These are phyloP conservation scores for Periparus ater DNA, from an alignment of 2,797 vertebrate genomes.

Conservation along the genomic window DNA sequence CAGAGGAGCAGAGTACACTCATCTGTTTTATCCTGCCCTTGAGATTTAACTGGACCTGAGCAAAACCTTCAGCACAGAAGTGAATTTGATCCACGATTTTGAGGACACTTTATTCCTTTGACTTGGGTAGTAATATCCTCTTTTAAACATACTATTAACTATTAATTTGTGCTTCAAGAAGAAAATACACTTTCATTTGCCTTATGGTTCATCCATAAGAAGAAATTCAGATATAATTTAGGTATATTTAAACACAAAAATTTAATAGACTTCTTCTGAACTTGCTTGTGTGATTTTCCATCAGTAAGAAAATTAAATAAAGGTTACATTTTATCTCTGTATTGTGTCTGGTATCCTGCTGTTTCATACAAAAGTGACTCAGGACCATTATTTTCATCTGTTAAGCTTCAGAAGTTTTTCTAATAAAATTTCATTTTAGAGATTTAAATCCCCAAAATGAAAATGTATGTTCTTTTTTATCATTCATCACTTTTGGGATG, in stretches of 20 bases:
- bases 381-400: not conserved
- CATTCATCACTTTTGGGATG: conserved; percentile 62
- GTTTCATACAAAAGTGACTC: not conserved
- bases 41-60: not conserved
- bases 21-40: not conserved
- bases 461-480: conserved; percentile 67
- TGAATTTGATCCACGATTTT: not conserved
- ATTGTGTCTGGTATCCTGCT: not conserved
- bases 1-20: not conserved
- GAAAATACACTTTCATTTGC: not conserved
- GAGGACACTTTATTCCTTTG: not conserved
- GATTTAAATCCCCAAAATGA: conserved; percentile 40
- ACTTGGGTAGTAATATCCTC: not conserved
- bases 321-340: not conserved
- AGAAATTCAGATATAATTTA: not conserved
- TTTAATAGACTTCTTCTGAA: not conserved
- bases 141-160: not conserved
- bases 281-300: not conserved
- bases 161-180: not conserved
- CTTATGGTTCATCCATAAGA: not conserved
- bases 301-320: not conserved
- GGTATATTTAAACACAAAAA: not conserved
- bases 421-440: conserved; percentile 33
- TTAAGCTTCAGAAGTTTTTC: not conserved
- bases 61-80: not conserved